A percentile compares a stretch with the other conserved stretches of the same genome.
These are phyloP conservation scores for Aselliscus stoliczkanus DNA, from an alignment of 2,797 vertebrate species.

Conservation along the genomic window DNA sequence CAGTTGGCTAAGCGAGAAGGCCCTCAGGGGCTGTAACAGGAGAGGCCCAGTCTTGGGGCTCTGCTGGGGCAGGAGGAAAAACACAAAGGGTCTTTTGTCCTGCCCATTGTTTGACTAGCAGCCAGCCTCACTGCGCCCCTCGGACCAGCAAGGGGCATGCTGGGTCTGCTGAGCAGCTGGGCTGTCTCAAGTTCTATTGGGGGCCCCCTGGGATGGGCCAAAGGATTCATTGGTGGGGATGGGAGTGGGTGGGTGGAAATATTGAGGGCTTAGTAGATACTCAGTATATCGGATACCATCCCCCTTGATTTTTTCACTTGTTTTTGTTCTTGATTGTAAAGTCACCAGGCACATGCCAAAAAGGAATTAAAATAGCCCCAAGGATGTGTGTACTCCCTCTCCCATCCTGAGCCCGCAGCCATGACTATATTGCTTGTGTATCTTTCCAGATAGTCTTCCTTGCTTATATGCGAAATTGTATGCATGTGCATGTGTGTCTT, in stretches of 20 bases:
- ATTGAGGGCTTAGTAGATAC: neutral
- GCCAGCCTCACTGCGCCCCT: neutral
- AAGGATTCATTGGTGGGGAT: neutral
- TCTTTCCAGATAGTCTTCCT: neutral
- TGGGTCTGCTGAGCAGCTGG: neutral
- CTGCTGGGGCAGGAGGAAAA: neutral
- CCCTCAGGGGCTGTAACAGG: conserved; percentile 4
- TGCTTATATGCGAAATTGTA: accelerated
- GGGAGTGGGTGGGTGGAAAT: neutral
- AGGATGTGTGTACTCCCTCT: accelerated
- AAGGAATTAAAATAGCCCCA: neutral
- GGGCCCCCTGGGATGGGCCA: neutral
- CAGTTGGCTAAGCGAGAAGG: accelerated
- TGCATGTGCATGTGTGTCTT: accelerated
- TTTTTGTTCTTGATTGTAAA: neutral
- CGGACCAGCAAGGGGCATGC: neutral
- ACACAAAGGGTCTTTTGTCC: conserved; percentile 53
- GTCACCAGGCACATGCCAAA: neutral
- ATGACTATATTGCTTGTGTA: accelerated
- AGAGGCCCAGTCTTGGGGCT: neutral
- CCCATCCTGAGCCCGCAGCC: neutral
- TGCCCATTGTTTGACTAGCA: neutral
- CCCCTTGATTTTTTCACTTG: neutral
- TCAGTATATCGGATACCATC: neutral
- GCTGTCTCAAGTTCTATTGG: neutral